Conservation (phyloP, 2,797 vertebrate genomes). For the Phylloscopus collybita region DNA sequence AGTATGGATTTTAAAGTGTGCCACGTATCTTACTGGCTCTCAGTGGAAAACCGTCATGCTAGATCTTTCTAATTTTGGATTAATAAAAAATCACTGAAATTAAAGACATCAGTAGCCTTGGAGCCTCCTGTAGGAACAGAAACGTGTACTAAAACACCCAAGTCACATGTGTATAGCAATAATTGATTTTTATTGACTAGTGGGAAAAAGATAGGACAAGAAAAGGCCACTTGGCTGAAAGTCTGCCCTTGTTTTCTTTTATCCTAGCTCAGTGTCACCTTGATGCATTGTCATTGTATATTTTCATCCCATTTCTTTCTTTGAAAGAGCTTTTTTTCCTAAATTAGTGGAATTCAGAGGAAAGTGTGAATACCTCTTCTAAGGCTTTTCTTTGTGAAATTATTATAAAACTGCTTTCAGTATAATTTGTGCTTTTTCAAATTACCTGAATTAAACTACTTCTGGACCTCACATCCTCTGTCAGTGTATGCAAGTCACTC, state of each 20-base stretch:
- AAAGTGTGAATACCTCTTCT: neutral
- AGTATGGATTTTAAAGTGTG: neutral
- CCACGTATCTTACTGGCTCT: neutral
- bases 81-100: neutral
- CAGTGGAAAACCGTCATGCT: neutral
- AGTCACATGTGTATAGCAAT: neutral
- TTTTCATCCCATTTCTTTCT: neutral
- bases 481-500: neutral
- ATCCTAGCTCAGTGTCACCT: neutral
- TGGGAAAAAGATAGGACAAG: neutral
- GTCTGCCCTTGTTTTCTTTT: neutral
- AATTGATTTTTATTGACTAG: conserved; percentile 12
- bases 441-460: neutral
- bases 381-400: neutral
- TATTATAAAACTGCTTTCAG: neutral
- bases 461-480: neutral
- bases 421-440: neutral
- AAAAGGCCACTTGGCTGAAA: neutral
- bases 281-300: neutral
- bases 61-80: neutral
- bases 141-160: neutral
- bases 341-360: neutral
- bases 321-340: neutral
- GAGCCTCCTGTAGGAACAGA: neutral
- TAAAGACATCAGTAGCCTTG: neutral